Evolutionary conservation across 1,140 invertebrate genomes (phyloP), one percentile per base, ranked within the genome.

Genomic region (Rhagoletis zephyria): DNA sequence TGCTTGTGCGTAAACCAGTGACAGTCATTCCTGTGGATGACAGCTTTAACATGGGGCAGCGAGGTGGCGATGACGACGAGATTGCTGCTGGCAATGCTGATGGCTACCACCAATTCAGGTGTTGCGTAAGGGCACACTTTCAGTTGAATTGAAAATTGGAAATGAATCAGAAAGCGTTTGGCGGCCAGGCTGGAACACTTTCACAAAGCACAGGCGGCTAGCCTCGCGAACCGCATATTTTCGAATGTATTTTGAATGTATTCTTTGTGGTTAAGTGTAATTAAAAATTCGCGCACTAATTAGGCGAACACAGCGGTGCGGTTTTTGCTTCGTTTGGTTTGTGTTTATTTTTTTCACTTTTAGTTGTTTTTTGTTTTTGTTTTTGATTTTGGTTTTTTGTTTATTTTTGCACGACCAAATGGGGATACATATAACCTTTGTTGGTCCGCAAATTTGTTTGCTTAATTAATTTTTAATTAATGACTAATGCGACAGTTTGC

Each of bases 1-100:
- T 93, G 87, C 90, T 92, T 88, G 91, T 90, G 88, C 92, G 91
- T 89, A 93, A 90, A 89, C 92, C 91, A 90, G 92, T 93, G 89
- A 93, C 92, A 90, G 92, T 93, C 92, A 93, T 93, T 89, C 88
- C 90, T 89, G 88, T 63, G n/a, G 87, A 85, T 87, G 87, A 88
- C 88, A 88, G 87, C 88, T 89, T 89, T 87, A 89, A 88, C 89
- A 89, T 89, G 88, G 42, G 87, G 63, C 42, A 64, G 85, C 51
- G 51, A 16, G 59, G 60, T 64, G 85, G 60, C 45, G 85, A 64
- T 3, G 2, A 45, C 60, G 19, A 63, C 6, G 51, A 63, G 65
- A 70, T 85, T 7, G 70, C 1, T 6, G 40, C 40, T 74, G 70
- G 42, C 16, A 12, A 12, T 42, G 30, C 1, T 12, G 1, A 0